These are phyloP conservation scores for Pseudomugil gertrudae DNA, from an alignment of 2,797 vertebrate species.

Conservation along the genomic window DNA sequence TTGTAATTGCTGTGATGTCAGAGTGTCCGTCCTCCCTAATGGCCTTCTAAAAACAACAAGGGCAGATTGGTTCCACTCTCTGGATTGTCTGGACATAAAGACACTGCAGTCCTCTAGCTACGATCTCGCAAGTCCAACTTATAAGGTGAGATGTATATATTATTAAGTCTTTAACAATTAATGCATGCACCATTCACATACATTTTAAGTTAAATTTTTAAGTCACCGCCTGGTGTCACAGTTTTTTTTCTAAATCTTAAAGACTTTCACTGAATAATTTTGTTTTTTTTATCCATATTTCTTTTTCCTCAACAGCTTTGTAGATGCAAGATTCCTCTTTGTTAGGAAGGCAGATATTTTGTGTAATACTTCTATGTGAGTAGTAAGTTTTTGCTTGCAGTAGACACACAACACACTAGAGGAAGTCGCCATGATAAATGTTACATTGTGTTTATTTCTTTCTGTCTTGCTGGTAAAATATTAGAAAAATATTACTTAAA, in stretches of 20 bases:
- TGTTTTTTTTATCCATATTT: background rate
- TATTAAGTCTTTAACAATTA: background rate
- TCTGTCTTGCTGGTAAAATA: background rate
- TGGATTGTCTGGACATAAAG: conserved; percentile 41
- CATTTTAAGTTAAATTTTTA: too few relatives aligned
- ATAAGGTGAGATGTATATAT: conserved; percentile 55
- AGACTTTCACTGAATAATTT: background rate
- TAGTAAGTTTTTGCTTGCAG: conserved; percentile 1
- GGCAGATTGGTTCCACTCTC: conserved; percentile 72
- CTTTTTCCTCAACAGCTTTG: background rate
- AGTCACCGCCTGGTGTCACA: too few relatives aligned
- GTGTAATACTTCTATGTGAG: background rate
- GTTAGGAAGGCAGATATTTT: conserved; percentile 1
- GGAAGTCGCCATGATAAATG: conserved; percentile 24
- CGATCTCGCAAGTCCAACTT: conserved; percentile 32
- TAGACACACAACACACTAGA: conserved; percentile 38
- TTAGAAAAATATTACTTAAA: background rate
- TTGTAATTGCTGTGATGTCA: conserved; percentile 84
- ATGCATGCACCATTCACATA: background rate
- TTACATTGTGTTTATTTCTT: background rate
- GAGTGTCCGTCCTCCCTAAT: conserved; percentile 72
- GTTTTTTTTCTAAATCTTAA: background rate
- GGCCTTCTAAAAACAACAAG: conserved; percentile 74
- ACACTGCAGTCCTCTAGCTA: conserved; percentile 50
- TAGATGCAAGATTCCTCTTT: background rate